A percentile compares a stretch with the other conserved stretches of the same genome.
These are phyloP conservation scores for Troides oblongomaculatus DNA, from an alignment of 2,888 invertebrate genomes.

Conservation along the genomic window DNA sequence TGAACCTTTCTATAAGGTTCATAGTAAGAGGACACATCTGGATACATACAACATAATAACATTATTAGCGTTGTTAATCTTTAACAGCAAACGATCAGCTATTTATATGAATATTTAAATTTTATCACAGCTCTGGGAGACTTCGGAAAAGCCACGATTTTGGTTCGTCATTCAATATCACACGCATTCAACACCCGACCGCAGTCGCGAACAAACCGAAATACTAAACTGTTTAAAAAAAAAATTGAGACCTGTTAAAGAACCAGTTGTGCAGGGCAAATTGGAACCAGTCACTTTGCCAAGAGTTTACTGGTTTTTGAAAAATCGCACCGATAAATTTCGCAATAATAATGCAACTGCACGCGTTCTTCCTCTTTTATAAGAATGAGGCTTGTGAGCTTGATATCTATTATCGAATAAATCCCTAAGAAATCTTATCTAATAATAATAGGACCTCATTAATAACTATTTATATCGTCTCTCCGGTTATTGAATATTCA, in stretches of 20 bases:
- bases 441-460: background rate
- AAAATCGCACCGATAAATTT: slow-evolving; percentile 12
- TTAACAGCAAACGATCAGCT: background rate
- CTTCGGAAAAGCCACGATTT: background rate
- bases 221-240: slow-evolving; percentile 12
- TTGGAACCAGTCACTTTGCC: slow-evolving; percentile 10
- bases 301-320: slow-evolving; percentile 2
- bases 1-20: too few species aligned
- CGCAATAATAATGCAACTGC: slow-evolving; percentile 7
- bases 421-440: background rate
- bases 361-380: background rate
- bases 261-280: slow-evolving; percentile 18
- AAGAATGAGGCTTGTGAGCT: too few species aligned
- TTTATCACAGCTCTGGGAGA: slow-evolving; percentile 11
- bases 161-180: slow-evolving; percentile 12
- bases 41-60: too few species aligned
- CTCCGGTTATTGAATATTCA: background rate
- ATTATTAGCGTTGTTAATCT: too few species aligned
- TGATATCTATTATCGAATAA: background rate
- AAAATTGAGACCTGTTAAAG: slow-evolving; percentile 21
- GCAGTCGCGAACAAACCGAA: slow-evolving; percentile 6
- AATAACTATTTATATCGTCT: background rate
- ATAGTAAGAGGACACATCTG: too few species aligned
- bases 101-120: slow-evolving; percentile 7
- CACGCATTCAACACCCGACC: slow-evolving; percentile 5